Conservation (phyloP, 2,113 vertebrate species). For the Engystomops pustulosus region DNA sequence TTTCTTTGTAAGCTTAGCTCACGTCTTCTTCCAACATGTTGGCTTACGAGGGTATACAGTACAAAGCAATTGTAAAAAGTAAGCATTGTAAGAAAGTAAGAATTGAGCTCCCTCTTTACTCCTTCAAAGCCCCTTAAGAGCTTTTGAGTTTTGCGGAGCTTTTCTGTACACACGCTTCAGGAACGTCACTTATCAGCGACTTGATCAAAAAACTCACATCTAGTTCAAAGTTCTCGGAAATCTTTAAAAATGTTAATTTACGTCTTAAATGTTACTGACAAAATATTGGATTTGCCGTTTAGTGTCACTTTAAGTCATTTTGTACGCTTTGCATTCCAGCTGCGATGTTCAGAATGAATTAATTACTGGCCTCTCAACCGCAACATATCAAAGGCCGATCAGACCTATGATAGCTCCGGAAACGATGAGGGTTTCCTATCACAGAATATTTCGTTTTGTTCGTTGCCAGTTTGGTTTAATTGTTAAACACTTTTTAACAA, state of each 20-base stretch:
- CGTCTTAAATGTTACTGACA: background rate
- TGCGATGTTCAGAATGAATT: background rate
- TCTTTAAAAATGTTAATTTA: background rate
- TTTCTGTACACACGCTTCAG: background rate
- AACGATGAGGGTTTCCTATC: slow-evolving; percentile 25
- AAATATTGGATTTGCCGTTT: background rate
- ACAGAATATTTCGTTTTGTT: slow-evolving; percentile 17
- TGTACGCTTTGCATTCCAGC: background rate
- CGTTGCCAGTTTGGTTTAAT: slow-evolving; percentile 12
- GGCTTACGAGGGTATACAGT: no score
- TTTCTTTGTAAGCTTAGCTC: no score
- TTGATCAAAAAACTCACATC: background rate
- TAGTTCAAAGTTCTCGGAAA: background rate
- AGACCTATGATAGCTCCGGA: background rate
- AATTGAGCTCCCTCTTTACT: background rate
- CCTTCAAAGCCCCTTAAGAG: background rate
- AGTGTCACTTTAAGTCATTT: background rate
- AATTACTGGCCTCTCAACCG: background rate
- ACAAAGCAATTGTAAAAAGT: background rate
- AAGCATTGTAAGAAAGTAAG: no score
- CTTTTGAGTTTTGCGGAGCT: background rate
- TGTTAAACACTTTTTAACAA: slow-evolving; percentile 54
- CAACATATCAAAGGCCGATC: slow-evolving; percentile 9
- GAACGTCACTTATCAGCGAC: background rate
- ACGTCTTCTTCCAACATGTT: no score